Base-by-base conservation (phyloP, 1,140 invertebrate species). In the Sinonovacula constricta region DNA sequence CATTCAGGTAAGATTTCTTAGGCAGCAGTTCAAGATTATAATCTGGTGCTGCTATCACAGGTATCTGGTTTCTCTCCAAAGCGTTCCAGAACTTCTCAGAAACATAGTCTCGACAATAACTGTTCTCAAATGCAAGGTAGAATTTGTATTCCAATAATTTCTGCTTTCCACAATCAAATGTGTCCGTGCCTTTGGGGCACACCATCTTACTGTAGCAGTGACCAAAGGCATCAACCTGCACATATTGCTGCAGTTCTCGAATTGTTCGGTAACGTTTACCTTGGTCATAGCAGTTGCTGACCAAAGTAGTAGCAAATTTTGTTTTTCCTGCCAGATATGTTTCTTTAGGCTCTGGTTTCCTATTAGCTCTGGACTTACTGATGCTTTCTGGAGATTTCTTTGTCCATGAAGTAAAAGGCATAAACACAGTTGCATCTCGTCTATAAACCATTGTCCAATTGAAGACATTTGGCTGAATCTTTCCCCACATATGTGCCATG, bases 111-210 rank as follows among this genome's bases (percentile, higher is more conserved):
- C 75, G 54, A 51, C 75, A 78, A 53, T 57, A 78, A 36, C 75
- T 78, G 31, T 78, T 78, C 53, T 78, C 75, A 62, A 78, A 78
- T 14, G 75, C 75, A 28, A 78, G 57, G 34, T 78, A 78, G 49
- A 78, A 78, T 57, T 78, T 78, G 39, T 78, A 78, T 2, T 69
- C 24, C 39, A 33, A 60, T 12, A 69, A 30, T 24, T 69, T n/a
- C 34, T 62, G 60, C 2, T 69, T 36, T 15, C 75, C 65, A 69
- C 66, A 78, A n/a, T 78, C 66, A 26, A 63, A 36, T 4, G 75
- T 69, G 5, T 54, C 56, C 3, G 69, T 57, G 14, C 65, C 75
- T 31, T 33, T 53, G 7, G 65, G 54, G 39, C 67, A 69, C 15
- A 69, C 18, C 3, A 67, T 66, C 1, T 59, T 67, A 24, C 72